A percentile compares a stretch with the other conserved stretches of the same genome.
Conservation (phyloP, 2,888 invertebrate species). For the Agrenia bidenticulata region DNA sequence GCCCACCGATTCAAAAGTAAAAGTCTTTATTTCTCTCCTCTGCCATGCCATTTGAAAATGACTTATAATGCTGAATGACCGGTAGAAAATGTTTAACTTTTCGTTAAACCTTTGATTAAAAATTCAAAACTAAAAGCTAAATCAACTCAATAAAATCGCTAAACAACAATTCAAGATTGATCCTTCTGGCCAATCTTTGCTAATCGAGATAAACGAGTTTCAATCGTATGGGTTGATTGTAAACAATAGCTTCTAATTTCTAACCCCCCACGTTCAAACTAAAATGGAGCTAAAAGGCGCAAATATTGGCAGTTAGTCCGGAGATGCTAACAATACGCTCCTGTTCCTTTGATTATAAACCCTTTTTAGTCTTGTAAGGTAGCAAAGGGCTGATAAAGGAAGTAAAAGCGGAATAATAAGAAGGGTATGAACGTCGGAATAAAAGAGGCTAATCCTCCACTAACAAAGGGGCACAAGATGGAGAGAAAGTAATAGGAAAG, state of each 20-base stretch:
- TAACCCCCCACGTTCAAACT: too few species aligned
- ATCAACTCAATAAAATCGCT: too few species aligned
- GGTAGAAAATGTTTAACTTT: too few species aligned
- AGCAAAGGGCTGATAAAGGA: conserved; percentile 12
- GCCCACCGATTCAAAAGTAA: not conserved
- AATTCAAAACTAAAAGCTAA: too few species aligned
- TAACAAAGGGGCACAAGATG: conserved; percentile 2
- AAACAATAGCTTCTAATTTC: too few species aligned
- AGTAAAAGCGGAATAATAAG: conserved; percentile 11
- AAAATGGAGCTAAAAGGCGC: not conserved
- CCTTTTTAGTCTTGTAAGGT: not conserved
- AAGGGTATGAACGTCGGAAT: not conserved
- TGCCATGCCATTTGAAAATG: too few species aligned
- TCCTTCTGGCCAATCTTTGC: not conserved
- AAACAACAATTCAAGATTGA: not conserved
- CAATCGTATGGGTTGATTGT: too few species aligned
- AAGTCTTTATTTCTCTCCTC: too few species aligned
- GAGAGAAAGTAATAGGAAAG: conserved; percentile 1
- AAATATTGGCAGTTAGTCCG: conserved; percentile 1
- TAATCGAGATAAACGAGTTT: not conserved
- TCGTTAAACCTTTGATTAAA: too few species aligned
- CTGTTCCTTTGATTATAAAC: too few species aligned
- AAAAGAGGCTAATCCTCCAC: not conserved
- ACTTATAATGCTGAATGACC: too few species aligned
- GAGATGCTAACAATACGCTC: too few species aligned